Base-by-base conservation (phyloP, 2,113 vertebrate genomes). In the Collichthys lucidus region DNA sequence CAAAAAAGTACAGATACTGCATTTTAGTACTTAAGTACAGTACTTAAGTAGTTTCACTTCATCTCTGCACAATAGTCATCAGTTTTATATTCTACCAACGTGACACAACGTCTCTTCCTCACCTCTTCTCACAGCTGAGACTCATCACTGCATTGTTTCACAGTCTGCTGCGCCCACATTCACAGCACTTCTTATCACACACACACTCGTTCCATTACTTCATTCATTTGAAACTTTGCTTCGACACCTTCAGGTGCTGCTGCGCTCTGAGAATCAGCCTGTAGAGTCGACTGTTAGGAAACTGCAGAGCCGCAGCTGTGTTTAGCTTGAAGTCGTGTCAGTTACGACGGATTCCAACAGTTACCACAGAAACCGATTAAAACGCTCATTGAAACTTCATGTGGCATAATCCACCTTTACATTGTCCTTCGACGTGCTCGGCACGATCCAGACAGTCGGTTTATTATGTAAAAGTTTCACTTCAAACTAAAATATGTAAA, bases 151-250 rank as follows among this genome's bases (percentile, higher is more conserved):
- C 57, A 56, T 55, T 3, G 10, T 12, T 61, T 78, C 42, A 62
- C 1, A 24, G 53, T 15, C 69, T 72, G 44, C 24, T 44, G 29
- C 76, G 31, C 11, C 11, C 56, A n/a, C 3, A 24, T 60, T 31
- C 11, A 40, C 16, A 49, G 26, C 17, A 16, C 15, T 9, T 29
- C 47, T 53, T 22, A 49, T 68, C 56, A 53, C 50, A 11, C 55
- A 16, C 31, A 9, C 19, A 16, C 31, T 6, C 19, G 35, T 40
- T 75, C 60, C 15, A 55, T 44, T 26, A 49, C 50, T 57, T 69
- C 65, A 22, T 79, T 74, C 5, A 70, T 73, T 80, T 67, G 35
- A 81, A 79, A 66, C 59, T 12, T 16, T 53, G 53, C 35, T 72
- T 66, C 64, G 29, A 68, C 65, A 64, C 59, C 66, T 82, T 14